Evolutionary conservation across 2,797 vertebrate species (phyloP).

Genomic region (Xenopus petersii): DNA sequence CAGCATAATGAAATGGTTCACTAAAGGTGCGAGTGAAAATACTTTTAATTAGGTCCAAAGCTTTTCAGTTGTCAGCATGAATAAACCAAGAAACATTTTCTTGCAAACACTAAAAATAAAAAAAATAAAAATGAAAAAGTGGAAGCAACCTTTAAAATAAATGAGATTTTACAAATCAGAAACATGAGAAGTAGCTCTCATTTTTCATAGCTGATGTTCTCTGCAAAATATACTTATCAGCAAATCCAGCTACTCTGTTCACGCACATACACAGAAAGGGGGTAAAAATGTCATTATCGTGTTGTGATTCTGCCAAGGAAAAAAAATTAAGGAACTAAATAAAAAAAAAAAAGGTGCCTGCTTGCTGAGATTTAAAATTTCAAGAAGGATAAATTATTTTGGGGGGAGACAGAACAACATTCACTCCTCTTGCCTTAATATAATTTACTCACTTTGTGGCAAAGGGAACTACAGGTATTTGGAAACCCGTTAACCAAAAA

Average conservation of each 20-base stretch:
- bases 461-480: too few species aligned
- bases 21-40: constrained; percentile 77
- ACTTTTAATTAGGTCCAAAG: constrained; percentile 81
- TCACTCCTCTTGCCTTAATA: too few species aligned
- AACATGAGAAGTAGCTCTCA: constrained; percentile 41
- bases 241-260: constrained; percentile 36
- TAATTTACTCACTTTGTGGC: too few species aligned
- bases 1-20: constrained; percentile 81
- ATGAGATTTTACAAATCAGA: constrained; percentile 44
- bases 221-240: constrained; percentile 45
- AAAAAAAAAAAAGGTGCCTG: background rate
- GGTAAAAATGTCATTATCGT: constrained; percentile 5
- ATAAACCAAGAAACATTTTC: constrained; percentile 72
- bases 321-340: background rate
- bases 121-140: constrained; percentile 44
- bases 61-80: constrained; percentile 82
- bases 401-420: too few species aligned
- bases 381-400: background rate
- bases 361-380: background rate
- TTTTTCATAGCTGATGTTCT: constrained; percentile 44
- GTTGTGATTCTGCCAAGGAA: background rate
- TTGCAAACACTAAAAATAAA: constrained; percentile 63
- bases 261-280: constrained; percentile 44
- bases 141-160: constrained; percentile 63
- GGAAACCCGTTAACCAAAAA: too few species aligned